phyloP scores from a whole-genome alignment of 2,888 invertebrate genomes.

The Cataglyphis livida region DNA sequence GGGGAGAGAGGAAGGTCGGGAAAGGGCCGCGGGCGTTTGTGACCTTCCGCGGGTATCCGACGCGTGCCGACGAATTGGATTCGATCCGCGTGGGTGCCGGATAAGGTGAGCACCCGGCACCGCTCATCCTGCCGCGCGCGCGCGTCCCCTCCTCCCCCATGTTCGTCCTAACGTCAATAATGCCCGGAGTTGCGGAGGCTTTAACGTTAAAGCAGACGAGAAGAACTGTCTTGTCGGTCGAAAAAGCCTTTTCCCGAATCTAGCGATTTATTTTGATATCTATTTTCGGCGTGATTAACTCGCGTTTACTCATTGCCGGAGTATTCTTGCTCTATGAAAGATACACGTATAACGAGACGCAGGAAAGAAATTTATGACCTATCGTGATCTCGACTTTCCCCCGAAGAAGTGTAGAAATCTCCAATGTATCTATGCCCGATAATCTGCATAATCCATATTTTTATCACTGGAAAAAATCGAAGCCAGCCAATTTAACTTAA shows the following conservation, averaged over 20 bases:
- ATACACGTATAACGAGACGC: not conserved
- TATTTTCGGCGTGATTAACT: not conserved
- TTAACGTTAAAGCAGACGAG: constrained; percentile 48
- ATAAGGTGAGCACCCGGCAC: constrained; percentile 60
- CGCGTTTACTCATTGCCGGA: not conserved
- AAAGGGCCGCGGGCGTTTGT: constrained; percentile 66
- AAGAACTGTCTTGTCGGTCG: not conserved
- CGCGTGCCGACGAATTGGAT: constrained; percentile 67
- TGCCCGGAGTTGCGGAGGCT: constrained; percentile 29
- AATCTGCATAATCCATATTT: not conserved
- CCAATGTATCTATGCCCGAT: not conserved
- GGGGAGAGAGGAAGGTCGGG: not conserved
- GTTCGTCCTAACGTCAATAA: constrained; percentile 35
- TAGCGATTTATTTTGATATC: constrained; percentile 14
- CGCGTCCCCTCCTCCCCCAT: not conserved
- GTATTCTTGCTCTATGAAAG: not conserved
- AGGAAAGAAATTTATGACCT: not conserved
- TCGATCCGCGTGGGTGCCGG: constrained; percentile 70
- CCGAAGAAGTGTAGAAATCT: not conserved
- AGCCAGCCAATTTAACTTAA: not conserved
- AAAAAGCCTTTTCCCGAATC: not conserved
- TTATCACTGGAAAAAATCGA: not conserved
- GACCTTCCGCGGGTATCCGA: constrained; percentile 73
- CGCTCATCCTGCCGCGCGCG: constrained; percentile 9
- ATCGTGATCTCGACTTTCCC: too few relatives aligned